phyloP scores from a whole-genome alignment of 2,888 invertebrate genomes.

The Dendrolimus houi region DNA sequence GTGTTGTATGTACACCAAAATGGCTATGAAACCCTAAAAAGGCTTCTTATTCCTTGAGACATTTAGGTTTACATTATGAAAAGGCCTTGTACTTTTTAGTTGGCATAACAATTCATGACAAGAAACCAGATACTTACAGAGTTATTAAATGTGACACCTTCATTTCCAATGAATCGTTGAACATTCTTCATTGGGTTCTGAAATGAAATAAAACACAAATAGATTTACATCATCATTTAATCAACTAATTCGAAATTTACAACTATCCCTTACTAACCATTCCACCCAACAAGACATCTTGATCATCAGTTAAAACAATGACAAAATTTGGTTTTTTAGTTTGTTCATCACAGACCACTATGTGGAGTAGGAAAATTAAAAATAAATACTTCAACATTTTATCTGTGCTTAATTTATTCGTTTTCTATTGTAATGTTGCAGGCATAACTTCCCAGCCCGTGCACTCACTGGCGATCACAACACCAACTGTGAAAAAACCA shows the following conservation, averaged over 20 bases:
- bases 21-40: too few species aligned
- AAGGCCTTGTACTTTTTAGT: too few species aligned
- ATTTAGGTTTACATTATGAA: too few species aligned
- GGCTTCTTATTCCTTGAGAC: too few species aligned
- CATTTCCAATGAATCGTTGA: constrained; percentile 73
- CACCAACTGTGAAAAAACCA: constrained; percentile 85
- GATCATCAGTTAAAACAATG: constrained; percentile 89
- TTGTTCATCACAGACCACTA: constrained; percentile 24
- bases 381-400: constrained; percentile 60
- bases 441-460: constrained; percentile 85
- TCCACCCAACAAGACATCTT: constrained; percentile 86
- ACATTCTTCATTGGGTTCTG: constrained; percentile 83
- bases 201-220: constrained; percentile 47
- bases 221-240: constrained; percentile 44
- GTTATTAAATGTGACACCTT: constrained; percentile 83
- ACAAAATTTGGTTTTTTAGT: constrained; percentile 81
- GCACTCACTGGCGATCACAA: constrained; percentile 87
- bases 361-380: constrained; percentile 33
- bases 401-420: constrained; percentile 21
- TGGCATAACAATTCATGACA: too few species aligned
- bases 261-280: constrained; percentile 75
- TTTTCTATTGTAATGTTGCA: constrained; percentile 60
- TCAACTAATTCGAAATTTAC: constrained; percentile 21
- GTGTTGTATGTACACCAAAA: too few species aligned
- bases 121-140: constrained; percentile 75